Conservation (phyloP, 2,888 invertebrate genomes). For the Drosophila trichaetosa region DNA sequence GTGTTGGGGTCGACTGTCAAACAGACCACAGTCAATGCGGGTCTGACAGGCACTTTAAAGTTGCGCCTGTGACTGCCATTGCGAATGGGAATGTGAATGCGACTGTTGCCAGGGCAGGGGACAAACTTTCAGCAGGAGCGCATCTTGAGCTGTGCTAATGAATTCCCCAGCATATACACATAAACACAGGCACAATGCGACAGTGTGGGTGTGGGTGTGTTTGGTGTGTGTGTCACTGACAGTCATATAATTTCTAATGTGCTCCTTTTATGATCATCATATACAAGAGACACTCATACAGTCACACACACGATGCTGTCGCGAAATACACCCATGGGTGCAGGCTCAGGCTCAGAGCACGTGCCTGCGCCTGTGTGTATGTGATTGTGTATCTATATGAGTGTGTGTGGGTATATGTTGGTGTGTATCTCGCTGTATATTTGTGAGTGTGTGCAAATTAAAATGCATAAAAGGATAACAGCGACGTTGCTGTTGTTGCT, state of each 20-base stretch:
- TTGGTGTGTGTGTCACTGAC: slow-evolving; percentile 44
- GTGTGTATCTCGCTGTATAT: slow-evolving; percentile 14
- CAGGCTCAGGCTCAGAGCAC: slow-evolving; percentile 52
- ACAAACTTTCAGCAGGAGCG: slow-evolving; percentile 48
- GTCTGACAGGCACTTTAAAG: slow-evolving; percentile 63
- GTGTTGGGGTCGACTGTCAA: slow-evolving; percentile 17
- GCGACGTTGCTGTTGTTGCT: slow-evolving; percentile 55
- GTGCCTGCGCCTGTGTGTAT: slow-evolving; percentile 52
- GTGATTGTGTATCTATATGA: slow-evolving; percentile 2
- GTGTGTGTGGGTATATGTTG: slow-evolving; percentile 12
- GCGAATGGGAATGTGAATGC: slow-evolving; percentile 12
- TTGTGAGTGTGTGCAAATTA: slow-evolving; percentile 65
- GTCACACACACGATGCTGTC: slow-evolving; percentile 35
- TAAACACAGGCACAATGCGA: slow-evolving; percentile 27
- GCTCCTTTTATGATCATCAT: slow-evolving; percentile 74
- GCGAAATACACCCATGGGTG: slow-evolving; percentile 72
- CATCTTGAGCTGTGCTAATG: slow-evolving; percentile 70
- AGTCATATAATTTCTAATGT: slow-evolving; percentile 79
- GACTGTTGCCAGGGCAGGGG: slow-evolving; percentile 15
- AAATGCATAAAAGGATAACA: slow-evolving; percentile 80
- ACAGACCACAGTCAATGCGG: slow-evolving; percentile 24
- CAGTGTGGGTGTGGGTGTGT: slow-evolving; percentile 16
- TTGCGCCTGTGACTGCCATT: slow-evolving; percentile 40
- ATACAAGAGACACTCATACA: slow-evolving; percentile 55
- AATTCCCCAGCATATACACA: slow-evolving; percentile 70